Evolutionary conservation across 2,113 vertebrate species (phyloP).

Genomic region (Daboia siamensis): DNA sequence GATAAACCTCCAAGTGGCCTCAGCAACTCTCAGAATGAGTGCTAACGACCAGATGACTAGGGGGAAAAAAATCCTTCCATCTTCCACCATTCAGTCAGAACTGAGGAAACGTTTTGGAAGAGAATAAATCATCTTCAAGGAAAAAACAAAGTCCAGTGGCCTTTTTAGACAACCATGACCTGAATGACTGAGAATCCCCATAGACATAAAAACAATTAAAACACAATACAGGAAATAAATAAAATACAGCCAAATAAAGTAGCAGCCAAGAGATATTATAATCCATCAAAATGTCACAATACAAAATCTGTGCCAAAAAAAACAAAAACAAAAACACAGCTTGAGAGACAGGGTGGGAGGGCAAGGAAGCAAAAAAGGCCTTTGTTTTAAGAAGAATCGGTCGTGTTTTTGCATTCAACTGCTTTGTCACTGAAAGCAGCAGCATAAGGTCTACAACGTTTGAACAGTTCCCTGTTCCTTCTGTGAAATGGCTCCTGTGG

Average conservation of each 20-base stretch:
- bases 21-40: neutral
- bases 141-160: neutral
- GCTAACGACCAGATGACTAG: neutral
- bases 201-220: too few species aligned
- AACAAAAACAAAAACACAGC: fast-evolving
- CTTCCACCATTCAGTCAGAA: too few species aligned
- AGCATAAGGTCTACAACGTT: neutral
- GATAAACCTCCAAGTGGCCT: neutral
- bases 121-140: neutral
- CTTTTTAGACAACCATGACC: neutral
- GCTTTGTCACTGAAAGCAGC: neutral
- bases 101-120: neutral
- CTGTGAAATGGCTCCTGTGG: neutral
- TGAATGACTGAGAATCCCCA: neutral
- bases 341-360: neutral
- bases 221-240: too few species aligned
- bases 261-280: too few species aligned
- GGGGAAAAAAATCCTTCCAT: too few species aligned
- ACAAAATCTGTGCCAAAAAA: neutral
- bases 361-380: neutral
- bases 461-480: neutral
- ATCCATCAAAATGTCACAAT: neutral
- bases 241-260: too few species aligned
- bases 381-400: neutral
- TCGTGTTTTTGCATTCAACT: neutral